Base-by-base conservation (phyloP, 2,888 invertebrate genomes). In the Tyria jacobaeae region DNA sequence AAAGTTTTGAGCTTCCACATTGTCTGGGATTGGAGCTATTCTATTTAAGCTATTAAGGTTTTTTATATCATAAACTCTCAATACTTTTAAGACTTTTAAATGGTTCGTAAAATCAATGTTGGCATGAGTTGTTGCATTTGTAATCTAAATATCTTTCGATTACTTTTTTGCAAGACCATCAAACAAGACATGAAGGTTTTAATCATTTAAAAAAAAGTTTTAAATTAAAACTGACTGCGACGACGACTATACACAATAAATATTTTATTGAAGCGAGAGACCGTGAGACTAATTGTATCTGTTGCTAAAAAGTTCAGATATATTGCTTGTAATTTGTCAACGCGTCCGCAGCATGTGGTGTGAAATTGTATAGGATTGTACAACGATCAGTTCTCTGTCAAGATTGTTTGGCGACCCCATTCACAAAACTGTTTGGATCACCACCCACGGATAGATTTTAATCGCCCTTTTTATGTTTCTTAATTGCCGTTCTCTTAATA, bases 281-380 rank as follows among this genome's bases (percentile, higher is more conserved):
- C 17, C 41, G 17, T 27, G 9, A 5, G 25, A 17, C 25, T 21
- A 34, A 21, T 14, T 35, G n/a, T 47, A 39, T 35, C 10, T 2
- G 9, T 24, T 15, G 21, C 31, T 49, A 35, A 57, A 56, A 21
- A 48, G 44, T 35, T 41, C 39, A 57, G 62, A 76, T 70, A 64
- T 68, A 76, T 76, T 44, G 60, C 54, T 6, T n/a, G 65, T 54
- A 34, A 76, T 76, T 76, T 76, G 73, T 76, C 76, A 75, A 27
- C 27, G 44, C 34, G 59, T 49, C 51, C 55, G 51, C 53, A 60
- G 64, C 66, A 64, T 64, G 53, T 62, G 60, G 57, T 70, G 68
- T 72, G 68, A 76, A 76, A 68, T 74, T 72, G 60, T 68, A 72
- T 66, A 70, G 67, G 74, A 72, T 66, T 72, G 72, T 69, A 61